Evolutionary conservation across 2,888 invertebrate genomes (phyloP).

Genomic region (Caenorhabditis sulstoni): DNA sequence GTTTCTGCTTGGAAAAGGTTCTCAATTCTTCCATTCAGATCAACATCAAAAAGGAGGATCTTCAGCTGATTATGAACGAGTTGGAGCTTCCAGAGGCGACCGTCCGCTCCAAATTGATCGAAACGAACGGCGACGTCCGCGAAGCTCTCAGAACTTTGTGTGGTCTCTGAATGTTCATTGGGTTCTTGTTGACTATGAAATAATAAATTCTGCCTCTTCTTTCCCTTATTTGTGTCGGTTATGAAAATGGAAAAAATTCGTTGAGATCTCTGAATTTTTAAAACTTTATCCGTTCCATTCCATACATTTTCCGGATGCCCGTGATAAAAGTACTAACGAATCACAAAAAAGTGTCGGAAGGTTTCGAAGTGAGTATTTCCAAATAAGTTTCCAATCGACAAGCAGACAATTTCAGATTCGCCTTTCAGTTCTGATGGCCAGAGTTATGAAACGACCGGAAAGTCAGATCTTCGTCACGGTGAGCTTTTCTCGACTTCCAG

Average conservation of each 20-base stretch:
- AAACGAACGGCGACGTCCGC: slow-evolving; percentile 61
- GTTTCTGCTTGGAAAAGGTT: neutral
- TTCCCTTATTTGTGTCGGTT: neutral
- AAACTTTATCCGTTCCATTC: neutral
- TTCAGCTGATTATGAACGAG: slow-evolving; percentile 70
- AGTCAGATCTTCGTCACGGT: slow-evolving; percentile 48
- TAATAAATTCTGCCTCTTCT: slow-evolving; percentile 12
- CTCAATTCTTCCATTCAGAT: slow-evolving; percentile 31
- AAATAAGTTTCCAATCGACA: neutral
- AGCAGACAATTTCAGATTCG: slow-evolving; percentile 12
- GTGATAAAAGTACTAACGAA: slow-evolving; percentile 45
- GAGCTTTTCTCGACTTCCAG: neutral
- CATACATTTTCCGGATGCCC: slow-evolving; percentile 13
- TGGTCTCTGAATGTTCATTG: slow-evolving; percentile 32
- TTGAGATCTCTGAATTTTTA: neutral
- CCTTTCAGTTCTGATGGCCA: slow-evolving; percentile 32
- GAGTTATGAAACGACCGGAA: slow-evolving; percentile 47
- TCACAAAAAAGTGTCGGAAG: slow-evolving; percentile 34
- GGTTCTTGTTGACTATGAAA: slow-evolving; percentile 12
- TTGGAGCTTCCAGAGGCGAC: slow-evolving; percentile 66
- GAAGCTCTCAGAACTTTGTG: slow-evolving; percentile 55
- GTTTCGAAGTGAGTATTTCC: slow-evolving; percentile 20
- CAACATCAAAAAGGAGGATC: slow-evolving; percentile 69
- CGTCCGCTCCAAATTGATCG: slow-evolving; percentile 62
- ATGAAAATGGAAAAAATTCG: neutral